A percentile compares a stretch with the other conserved stretches of the same genome.
These are phyloP conservation scores for Toxostoma redivivum DNA, from an alignment of 2,113 vertebrate genomes.

Conservation along the genomic window DNA sequence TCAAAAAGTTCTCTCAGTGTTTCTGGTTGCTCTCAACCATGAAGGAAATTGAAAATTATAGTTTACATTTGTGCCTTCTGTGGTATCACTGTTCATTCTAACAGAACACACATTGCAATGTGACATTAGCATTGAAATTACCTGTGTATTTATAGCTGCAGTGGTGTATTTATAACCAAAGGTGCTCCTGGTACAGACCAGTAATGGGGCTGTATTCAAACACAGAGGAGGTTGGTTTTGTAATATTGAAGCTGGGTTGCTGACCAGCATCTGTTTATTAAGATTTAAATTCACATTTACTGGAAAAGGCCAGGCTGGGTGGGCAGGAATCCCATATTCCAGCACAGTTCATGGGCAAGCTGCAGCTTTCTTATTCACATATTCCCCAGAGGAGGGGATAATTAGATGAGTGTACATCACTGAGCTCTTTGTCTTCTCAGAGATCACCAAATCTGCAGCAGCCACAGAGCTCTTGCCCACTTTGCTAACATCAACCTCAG, in stretches of 20 bases:
- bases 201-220: not conserved
- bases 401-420: not conserved
- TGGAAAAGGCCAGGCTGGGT: not conserved
- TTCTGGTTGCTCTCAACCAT: not conserved
- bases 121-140: not conserved
- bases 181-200: not conserved
- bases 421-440: not conserved
- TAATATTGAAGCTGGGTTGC: not conserved
- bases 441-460: not conserved
- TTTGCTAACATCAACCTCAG: not conserved
- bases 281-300: not conserved
- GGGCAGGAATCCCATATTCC: not conserved
- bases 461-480: not conserved
- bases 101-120: not conserved
- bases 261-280: not conserved
- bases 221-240: not conserved
- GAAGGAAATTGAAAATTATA: not conserved
- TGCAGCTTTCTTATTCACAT: not conserved
- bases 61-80: not conserved
- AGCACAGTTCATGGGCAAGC: not conserved
- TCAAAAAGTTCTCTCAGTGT: not conserved
- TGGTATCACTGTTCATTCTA: not conserved
- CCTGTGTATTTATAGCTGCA: not conserved
- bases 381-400: not conserved
- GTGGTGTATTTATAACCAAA: not conserved